These are phyloP conservation scores for Epirrhoe tristata DNA, from an alignment of 2,888 invertebrate species.

Conservation along the genomic window DNA sequence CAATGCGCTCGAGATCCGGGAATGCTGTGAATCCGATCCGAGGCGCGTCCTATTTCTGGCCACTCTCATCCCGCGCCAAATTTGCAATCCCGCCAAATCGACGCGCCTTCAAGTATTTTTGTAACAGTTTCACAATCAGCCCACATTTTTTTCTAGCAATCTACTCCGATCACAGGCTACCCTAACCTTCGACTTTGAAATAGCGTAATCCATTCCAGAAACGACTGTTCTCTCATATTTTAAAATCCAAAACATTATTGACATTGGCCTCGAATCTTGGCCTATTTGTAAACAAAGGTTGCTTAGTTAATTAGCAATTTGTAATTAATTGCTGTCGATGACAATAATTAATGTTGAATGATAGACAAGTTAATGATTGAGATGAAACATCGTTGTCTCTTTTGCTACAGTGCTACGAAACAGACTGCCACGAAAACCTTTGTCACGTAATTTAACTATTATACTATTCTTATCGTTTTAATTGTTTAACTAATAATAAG, in stretches of 20 bases:
- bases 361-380: slow-evolving; percentile 4
- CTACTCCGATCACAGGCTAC: slow-evolving; percentile 45
- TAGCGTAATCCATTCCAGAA: slow-evolving; percentile 32
- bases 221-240: slow-evolving; percentile 28
- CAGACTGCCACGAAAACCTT: background rate
- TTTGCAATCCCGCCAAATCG: slow-evolving; percentile 83
- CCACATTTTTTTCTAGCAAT: slow-evolving; percentile 54
- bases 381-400: background rate
- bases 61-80: slow-evolving; percentile 79
- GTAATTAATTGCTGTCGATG: slow-evolving; percentile 15
- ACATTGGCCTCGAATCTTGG: slow-evolving; percentile 79
- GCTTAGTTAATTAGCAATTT: slow-evolving; percentile 23
- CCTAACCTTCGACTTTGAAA: slow-evolving; percentile 53
- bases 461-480: background rate
- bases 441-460: background rate
- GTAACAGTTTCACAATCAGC: slow-evolving; percentile 78
- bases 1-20: slow-evolving; percentile 64
- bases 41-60: slow-evolving; percentile 75
- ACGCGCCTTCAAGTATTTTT: slow-evolving; percentile 79
- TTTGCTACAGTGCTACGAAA: background rate
- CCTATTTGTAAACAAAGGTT: slow-evolving; percentile 54
- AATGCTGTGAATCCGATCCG: slow-evolving; percentile 82
- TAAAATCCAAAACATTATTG: slow-evolving; percentile 60
- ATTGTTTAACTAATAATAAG: too few relatives aligned
- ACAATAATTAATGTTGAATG: slow-evolving; percentile 11